Evolutionary conservation across 2,797 vertebrate species (phyloP), one percentile per base, ranked within the genome.

Genomic region (Cyprinella venusta): DNA sequence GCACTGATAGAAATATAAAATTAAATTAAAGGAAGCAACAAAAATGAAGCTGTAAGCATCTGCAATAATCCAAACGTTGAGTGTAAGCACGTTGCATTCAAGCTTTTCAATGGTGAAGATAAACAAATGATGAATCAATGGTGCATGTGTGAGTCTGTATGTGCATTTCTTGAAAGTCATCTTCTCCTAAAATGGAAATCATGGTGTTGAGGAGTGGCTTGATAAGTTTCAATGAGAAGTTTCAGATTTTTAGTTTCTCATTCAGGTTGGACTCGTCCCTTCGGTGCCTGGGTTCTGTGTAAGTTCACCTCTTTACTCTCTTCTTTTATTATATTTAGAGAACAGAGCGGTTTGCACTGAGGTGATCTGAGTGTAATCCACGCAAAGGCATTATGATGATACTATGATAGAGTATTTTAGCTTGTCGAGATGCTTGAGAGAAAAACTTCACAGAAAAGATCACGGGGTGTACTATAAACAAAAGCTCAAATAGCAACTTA

Each of bases 131-230:
- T 45, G 54, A 67, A 56, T 67, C 48, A 63, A 12, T 19, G 4
- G 1, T 38, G 19, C 26, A 15, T 54, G 48, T 61, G n/a, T 69
- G 50, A 21, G 64, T 48, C n/a, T 82, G 48, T 61, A 13, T 59
- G 5, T 61, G 1, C n/a, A 18, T 48, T 36, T 77, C 50, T 69
- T 36, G 24, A 5, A 52, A 68, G 10, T 42, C 63, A 12, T 76
- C 24, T 42, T 59, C 18, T 76, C 81, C 81, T 83, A 69, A 83
- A 69, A 83, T 56, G 81, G 81, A 65, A 52, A 61, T 76, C 13
- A 36, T 30, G 15, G 8, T 61, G 26, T 48, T 36, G 26, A 76
- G 74, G 81, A 69, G 81, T 50, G 74, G 74, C 80, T 67, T 82
- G 21, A 54, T 26, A 26, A 15, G 33, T 8, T 40, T 65, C 18